Conservation (phyloP, 2,888 invertebrate species). For the Lysandra bellargus region DNA sequence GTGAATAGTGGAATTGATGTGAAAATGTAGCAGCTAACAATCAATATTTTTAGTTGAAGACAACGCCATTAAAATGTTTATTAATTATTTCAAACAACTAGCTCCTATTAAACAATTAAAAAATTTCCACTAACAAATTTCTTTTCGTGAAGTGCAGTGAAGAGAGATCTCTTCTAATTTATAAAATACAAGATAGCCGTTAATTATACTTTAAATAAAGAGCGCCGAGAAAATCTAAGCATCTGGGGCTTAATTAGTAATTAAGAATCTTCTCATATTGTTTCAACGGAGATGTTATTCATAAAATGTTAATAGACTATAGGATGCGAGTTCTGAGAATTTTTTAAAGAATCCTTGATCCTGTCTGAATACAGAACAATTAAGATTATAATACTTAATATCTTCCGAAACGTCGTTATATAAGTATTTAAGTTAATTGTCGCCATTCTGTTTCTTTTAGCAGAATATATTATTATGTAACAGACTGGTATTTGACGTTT, state of each 20-base stretch:
- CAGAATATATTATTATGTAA: too few species aligned
- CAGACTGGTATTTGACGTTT: too few species aligned
- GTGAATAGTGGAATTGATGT: too few species aligned
- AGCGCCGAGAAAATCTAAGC: slow-evolving; percentile 6
- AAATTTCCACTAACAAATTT: neutral
- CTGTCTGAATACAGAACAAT: neutral
- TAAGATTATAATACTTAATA: neutral
- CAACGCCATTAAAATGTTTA: too few species aligned
- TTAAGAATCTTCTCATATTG: slow-evolving; percentile 24
- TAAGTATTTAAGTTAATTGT: neutral
- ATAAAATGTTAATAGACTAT: slow-evolving; percentile 1
- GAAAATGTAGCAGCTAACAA: too few species aligned
- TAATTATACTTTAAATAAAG: slow-evolving; percentile 16
- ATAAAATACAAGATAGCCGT: slow-evolving; percentile 13
- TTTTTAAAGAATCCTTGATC: neutral
- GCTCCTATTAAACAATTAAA: neutral
- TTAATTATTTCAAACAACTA: neutral
- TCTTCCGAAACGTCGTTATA: neutral
- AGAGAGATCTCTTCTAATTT: neutral
- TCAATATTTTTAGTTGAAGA: neutral
- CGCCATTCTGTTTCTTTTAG: neutral
- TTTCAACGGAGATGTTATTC: neutral
- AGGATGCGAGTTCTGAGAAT: neutral
- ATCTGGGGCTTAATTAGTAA: slow-evolving; percentile 26
- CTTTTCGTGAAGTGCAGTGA: neutral